Base-by-base conservation (phyloP, 2,888 invertebrate species). In the Spicauda simplicius region DNA sequence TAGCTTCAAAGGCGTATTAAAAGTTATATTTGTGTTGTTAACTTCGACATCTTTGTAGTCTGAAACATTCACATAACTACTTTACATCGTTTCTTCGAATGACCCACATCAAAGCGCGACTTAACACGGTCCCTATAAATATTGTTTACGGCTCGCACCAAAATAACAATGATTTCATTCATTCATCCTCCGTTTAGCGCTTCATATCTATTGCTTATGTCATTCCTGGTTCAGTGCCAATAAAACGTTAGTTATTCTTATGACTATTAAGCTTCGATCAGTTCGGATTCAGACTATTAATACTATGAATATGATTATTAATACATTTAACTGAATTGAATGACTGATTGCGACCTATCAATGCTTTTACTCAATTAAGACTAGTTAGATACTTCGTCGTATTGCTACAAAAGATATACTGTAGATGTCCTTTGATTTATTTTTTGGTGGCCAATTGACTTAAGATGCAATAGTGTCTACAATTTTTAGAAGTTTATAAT, bases 161-260 rank as follows among this genome's bases (percentile, higher is more conserved):
- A 67, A 67, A 67, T 67, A 67, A 61, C 66, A 67, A 67, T 67
- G 60, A 67, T 67, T 56, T 67, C 66, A 67, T 67, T 67, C 66
- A 67, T 67, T 67, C 66, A 61, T 67, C 37, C 50, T 55, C 66
- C 50, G 48, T 55, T 60, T 59, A 59, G 54, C n/a, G 53, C 45
- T 66, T 66, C 48, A 66, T 66, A 66, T 65, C 59, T 65, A 65
- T 48, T 20, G 66, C 66, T 66, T 60, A 60, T 66, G 66, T 66
- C 66, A 60, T 60, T 50, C 48, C 59, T 66, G 66, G 60, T 16
- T 12, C n/a, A 19, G 30, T 66, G 66, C 66, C 66, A 66, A 66
- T 60, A 48, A 55, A 54, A 50, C 33, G 30, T 60, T 19, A 48
- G 52, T 55, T 60, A 65, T 59, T 65, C 54, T 59, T 65, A 59